phyloP scores from a whole-genome alignment of 2,888 invertebrate species.

The Lamellibrachia satsuma region DNA sequence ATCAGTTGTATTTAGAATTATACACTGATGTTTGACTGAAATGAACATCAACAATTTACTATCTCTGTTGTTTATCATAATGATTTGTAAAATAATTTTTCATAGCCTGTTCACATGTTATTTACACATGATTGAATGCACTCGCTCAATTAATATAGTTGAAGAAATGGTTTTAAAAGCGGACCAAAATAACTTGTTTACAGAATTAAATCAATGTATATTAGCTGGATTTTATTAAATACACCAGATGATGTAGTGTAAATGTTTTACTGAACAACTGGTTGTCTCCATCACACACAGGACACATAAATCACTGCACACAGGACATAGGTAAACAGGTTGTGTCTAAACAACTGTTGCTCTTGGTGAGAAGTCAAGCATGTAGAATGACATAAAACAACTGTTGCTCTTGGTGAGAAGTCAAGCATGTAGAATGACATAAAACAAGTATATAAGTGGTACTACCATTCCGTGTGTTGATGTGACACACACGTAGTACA shows the following conservation, averaged over 20 bases:
- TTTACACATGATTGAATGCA: background rate
- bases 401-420: background rate
- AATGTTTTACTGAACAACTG: background rate
- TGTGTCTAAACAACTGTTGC: background rate
- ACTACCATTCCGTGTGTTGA: too few relatives aligned
- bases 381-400: background rate
- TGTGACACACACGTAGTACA: too few relatives aligned
- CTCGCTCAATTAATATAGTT: background rate
- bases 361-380: background rate
- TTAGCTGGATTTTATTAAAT: background rate
- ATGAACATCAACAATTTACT: background rate
- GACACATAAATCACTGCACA: background rate
- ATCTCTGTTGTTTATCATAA: background rate
- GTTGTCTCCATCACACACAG: background rate
- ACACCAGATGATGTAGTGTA: background rate
- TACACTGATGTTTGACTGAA: background rate
- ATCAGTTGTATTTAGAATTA: background rate
- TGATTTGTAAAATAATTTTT: background rate
- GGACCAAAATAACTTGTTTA: background rate
- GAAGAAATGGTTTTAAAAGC: background rate
- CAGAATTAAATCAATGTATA: background rate
- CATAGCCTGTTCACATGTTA: background rate
- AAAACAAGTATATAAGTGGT: background rate
- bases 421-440: background rate
- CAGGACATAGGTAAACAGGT: background rate